Evolutionary conservation across 2,797 vertebrate genomes (phyloP), one percentile per base, ranked within the genome.

Genomic region (Clamator glandarius): DNA sequence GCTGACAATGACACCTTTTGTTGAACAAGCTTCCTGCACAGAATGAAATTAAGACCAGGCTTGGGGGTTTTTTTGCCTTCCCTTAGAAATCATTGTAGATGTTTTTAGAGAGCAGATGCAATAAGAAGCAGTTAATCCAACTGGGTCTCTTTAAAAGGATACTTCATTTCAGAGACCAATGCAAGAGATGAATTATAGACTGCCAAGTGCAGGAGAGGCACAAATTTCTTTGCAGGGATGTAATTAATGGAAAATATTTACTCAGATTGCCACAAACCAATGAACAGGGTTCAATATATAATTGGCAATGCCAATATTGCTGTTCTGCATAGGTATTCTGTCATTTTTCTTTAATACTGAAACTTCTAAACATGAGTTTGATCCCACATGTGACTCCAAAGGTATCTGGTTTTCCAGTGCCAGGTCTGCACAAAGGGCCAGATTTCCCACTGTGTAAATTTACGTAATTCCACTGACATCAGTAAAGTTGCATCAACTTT

Each of bases 1-100:
- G 55, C 79, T 95, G 87, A 85, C 83, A 90, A 90, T 79, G 69
- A 83, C 46, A 84, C 58, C 61, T 93, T 92, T 88, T 15, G 29
- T 94, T 86, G 79, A 92, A 87, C 15, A 62, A 85, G 73, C 62
- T 74, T 89, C 76, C 87, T 75, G 52, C 84, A 82, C 36, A 58
- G 89, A 83, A 74, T 70, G 67, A 81, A 84, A 92, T 91, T 87
- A 91, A 89, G 76, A 64, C 41, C n/a, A 57, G 72, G n/a, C 28
- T 79, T 87, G n/a, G 5, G 39, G 57, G 81, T 87, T 78, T 77
- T 80, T 87, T 86, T 80, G 42, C 52, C 46, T 92, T 89, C 24
- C 41, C 52, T 94, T 75, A 76, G 62, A 84, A 94, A 76, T 24
- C n/a, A 67, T 52, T 76, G 50, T n/a, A 63, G 50, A 61, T 50